Evolutionary conservation across 2,113 vertebrate genomes (phyloP).

Genomic region (Helogale parvula): DNA sequence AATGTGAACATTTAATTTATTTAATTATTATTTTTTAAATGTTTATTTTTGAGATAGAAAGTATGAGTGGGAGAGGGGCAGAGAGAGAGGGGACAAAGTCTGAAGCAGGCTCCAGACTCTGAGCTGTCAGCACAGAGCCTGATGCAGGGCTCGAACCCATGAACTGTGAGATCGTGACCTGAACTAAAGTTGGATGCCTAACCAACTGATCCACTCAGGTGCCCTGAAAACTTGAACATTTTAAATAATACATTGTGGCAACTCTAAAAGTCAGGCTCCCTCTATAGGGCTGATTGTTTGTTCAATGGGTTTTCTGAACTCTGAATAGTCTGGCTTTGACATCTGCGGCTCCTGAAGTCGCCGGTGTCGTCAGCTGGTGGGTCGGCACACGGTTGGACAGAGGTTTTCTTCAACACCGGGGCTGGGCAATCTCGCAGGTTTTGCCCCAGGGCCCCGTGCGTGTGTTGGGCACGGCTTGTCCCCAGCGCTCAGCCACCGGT

Average conservation of each 20-base stretch:
- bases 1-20: too few relatives aligned
- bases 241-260: neutral
- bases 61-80: too few relatives aligned
- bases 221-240: neutral
- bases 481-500: neutral
- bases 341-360: neutral
- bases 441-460: neutral
- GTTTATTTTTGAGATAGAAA: too few relatives aligned
- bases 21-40: too few relatives aligned
- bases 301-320: neutral
- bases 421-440: neutral
- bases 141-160: too few relatives aligned
- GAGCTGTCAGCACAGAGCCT: too few relatives aligned
- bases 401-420: neutral
- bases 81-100: too few relatives aligned
- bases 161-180: too few relatives aligned
- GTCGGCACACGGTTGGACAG: neutral
- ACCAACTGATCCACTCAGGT: too few relatives aligned
- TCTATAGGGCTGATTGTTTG: neutral
- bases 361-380: neutral
- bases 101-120: too few relatives aligned
- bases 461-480: neutral
- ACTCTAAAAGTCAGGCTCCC: neutral
- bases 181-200: too few relatives aligned
- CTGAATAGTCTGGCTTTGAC: neutral